Evolutionary conservation across 2,797 vertebrate species (phyloP), one percentile per base, ranked within the genome.

Genomic region (Syngnathus rostellatus): DNA sequence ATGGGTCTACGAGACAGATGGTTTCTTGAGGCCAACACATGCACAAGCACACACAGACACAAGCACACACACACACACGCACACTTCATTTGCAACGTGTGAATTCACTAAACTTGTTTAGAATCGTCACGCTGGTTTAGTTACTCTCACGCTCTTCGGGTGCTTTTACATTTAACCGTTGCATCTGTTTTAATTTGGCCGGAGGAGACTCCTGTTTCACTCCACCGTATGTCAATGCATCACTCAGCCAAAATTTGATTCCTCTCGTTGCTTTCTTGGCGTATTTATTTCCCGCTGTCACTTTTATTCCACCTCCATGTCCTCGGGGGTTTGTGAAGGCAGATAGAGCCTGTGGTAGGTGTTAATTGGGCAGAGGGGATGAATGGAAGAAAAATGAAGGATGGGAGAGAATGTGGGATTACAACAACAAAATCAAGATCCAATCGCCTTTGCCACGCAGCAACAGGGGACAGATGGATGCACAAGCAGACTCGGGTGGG

Each of bases 341-440:
- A 80, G 75, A 83, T 71, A 77, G 72, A 79, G 80, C 73, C 67
- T 72, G 66, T 73, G 64, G 75, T 77, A 84, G 79, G 83, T 86
- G 85, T 85, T 88, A 86, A 88, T 88, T 87, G 85, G 78, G 68
- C 69, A 70, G 70, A 68, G 75, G 70, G 71, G 72, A 78, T 70
- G 61, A 80, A 64, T 67, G 66, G 72, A 78, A 78, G 73, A 82
- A 82, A 83, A 40, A 79, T 69, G 64, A 79, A 59, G 72, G 64
- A 69, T 51, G 60, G 71, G 73, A 77, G 76, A 64, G 69, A 81
- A 74, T 65, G 38, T 39, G 72, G 63, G 6, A 14, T 65, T 66
- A 72, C 60, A 70, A 76, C 11, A 57, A 77, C 71, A 59, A 31
- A 45, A 23, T 21, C 31, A 57, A 55, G 69, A 65, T 68, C 68